These are phyloP conservation scores for Drosophila baimaii DNA, from an alignment of 1,140 invertebrate species.

Conservation along the genomic window DNA sequence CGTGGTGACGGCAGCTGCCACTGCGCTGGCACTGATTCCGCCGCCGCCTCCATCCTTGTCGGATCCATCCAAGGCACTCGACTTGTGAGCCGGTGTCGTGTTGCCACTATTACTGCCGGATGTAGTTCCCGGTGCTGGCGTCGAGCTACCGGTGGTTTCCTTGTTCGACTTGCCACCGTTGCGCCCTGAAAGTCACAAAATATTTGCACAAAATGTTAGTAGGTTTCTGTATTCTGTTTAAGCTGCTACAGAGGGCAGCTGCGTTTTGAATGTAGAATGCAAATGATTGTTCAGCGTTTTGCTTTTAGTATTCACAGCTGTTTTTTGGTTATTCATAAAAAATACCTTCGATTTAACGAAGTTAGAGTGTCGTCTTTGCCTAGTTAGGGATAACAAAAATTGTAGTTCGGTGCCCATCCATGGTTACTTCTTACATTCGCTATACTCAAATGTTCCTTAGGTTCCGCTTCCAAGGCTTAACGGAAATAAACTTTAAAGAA, in stretches of 20 bases:
- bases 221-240: neutral
- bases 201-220: neutral
- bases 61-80: slow-evolving; percentile 55
- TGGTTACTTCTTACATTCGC: too few relatives aligned
- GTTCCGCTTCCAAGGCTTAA: too few relatives aligned
- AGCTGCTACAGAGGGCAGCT: slow-evolving; percentile 1
- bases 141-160: slow-evolving; percentile 55
- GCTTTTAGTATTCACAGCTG: neutral
- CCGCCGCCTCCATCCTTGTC: slow-evolving; percentile 58
- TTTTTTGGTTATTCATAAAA: slow-evolving; percentile 3
- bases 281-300: neutral
- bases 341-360: neutral
- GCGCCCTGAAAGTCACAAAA: slow-evolving; percentile 78
- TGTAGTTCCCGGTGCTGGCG: slow-evolving; percentile 61
- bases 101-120: slow-evolving; percentile 74
- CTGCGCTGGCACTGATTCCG: slow-evolving; percentile 63
- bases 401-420: too few relatives aligned
- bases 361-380: neutral
- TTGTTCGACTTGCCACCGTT: slow-evolving; percentile 85
- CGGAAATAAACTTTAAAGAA: too few relatives aligned
- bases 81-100: slow-evolving; percentile 69
- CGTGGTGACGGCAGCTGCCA: slow-evolving; percentile 54
- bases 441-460: too few relatives aligned
- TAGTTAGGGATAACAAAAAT: too few relatives aligned
- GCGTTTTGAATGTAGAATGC: neutral